These are phyloP conservation scores for Danaus plexippus DNA, from an alignment of 1,140 invertebrate genomes.

Conservation along the genomic window DNA sequence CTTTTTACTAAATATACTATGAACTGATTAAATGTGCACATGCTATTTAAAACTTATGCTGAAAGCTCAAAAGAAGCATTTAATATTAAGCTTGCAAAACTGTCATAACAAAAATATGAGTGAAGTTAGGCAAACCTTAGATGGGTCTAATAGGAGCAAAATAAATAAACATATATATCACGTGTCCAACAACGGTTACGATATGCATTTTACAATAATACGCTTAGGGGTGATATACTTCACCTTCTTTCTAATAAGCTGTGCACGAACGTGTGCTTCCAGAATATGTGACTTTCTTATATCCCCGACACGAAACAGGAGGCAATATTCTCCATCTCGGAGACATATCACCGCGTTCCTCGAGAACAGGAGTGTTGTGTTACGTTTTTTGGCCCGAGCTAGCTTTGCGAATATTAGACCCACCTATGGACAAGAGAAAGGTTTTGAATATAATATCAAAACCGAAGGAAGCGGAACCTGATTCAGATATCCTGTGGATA, in stretches of 20 bases:
- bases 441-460: conserved; percentile 42
- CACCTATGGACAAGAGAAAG: conserved; percentile 69
- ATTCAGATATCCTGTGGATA: neutral
- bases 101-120: conserved; percentile 4
- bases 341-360: conserved; percentile 69
- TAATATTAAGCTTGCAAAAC: no score
- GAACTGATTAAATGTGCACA: no score
- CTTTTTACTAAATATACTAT: no score
- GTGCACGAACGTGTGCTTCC: conserved; percentile 69
- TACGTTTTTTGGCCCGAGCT: conserved; percentile 70
- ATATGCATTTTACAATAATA: no score
- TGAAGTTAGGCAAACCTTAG: conserved; percentile 29
- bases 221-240: conserved; percentile 7
- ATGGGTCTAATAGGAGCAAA: conserved; percentile 26
- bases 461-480: conserved; percentile 17
- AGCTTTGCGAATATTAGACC: conserved; percentile 73
- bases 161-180: conserved; percentile 14
- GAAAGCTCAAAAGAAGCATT: no score
- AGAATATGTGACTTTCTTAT: conserved; percentile 72
- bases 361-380: conserved; percentile 69
- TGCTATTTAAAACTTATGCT: no score
- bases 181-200: neutral
- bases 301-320: conserved; percentile 71
- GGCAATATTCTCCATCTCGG: conserved; percentile 69
- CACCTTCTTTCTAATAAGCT: conserved; percentile 72